phyloP scores from a whole-genome alignment of 2,113 vertebrate species.

The Cephalopholis sonnerati region DNA sequence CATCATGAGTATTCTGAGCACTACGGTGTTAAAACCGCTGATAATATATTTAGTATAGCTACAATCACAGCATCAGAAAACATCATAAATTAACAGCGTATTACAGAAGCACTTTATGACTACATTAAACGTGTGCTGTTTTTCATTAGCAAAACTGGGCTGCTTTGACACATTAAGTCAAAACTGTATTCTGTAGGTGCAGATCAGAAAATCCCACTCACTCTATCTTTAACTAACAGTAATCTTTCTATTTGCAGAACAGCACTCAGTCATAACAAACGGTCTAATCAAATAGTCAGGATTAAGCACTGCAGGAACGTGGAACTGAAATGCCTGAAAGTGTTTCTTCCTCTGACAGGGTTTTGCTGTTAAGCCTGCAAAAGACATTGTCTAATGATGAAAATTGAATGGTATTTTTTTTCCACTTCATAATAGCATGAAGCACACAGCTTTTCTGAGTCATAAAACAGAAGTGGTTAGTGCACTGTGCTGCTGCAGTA shows the following conservation, averaged over 20 bases:
- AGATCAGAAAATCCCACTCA: constrained; percentile 16
- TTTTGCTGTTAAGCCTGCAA: constrained; percentile 46
- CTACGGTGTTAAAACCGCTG: neutral
- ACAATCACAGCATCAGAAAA: neutral
- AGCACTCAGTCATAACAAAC: constrained; percentile 27
- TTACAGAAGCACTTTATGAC: neutral
- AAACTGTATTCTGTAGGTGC: neutral
- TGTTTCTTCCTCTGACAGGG: constrained; percentile 4
- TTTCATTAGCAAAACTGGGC: neutral
- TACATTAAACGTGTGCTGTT: neutral
- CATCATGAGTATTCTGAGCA: neutral
- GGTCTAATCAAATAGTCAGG: constrained; percentile 36
- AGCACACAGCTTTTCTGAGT: constrained; percentile 57
- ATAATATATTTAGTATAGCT: neutral
- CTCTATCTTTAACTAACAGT: constrained; percentile 34
- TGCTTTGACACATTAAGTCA: neutral
- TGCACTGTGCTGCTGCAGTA: constrained; percentile 61
- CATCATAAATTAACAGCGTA: neutral
- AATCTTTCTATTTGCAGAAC: constrained; percentile 52
- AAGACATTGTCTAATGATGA: constrained; percentile 60
- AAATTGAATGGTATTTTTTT: constrained; percentile 60
- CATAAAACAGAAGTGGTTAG: constrained; percentile 72
- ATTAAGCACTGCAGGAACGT: constrained; percentile 26
- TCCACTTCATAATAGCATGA: constrained; percentile 50
- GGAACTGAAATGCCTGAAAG: constrained; percentile 24